Percentiles rank a stretch among this genome's conserved stretches.
phyloP scores from a whole-genome alignment of 1,140 invertebrate genomes.

The Zaprionus capensis region DNA sequence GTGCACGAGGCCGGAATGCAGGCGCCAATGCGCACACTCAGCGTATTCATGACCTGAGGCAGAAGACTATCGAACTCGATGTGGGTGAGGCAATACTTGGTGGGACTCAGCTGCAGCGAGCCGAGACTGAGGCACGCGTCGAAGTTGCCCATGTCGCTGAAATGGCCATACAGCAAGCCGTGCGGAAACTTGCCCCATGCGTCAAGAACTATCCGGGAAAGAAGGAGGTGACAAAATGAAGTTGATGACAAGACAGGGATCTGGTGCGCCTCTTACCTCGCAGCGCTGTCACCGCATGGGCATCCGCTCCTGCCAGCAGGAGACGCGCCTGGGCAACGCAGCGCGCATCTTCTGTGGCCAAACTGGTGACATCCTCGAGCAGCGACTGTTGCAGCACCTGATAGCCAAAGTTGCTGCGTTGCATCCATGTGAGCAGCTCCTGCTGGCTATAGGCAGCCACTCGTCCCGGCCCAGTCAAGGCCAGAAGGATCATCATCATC shows the following conservation, averaged over 20 bases:
- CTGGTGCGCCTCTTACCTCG: slow-evolving; percentile 35
- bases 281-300: slow-evolving; percentile 44
- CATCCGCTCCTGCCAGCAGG: slow-evolving; percentile 43
- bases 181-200: slow-evolving; percentile 78
- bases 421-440: slow-evolving; percentile 62
- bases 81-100: slow-evolving; percentile 63
- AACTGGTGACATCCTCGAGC: neutral
- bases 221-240: neutral
- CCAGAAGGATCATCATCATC: neutral
- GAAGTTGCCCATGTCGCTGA: slow-evolving; percentile 71
- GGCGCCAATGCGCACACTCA: slow-evolving; percentile 55
- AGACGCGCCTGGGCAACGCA: slow-evolving; percentile 39
- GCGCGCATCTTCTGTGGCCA: slow-evolving; percentile 5
- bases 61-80: slow-evolving; percentile 53
- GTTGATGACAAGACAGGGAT: neutral
- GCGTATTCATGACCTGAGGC: neutral
- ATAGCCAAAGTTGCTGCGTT: slow-evolving; percentile 63
- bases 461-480: neutral
- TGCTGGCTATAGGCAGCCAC: slow-evolving; percentile 32
- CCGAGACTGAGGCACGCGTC: slow-evolving; percentile 58
- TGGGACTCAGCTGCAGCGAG: neutral
- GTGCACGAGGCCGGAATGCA: slow-evolving; percentile 61
- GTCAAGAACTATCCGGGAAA: slow-evolving; percentile 59
- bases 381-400: slow-evolving; percentile 60
- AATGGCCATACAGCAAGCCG: slow-evolving; percentile 76